These are phyloP conservation scores for Tholera decimalis DNA, from an alignment of 2,888 invertebrate genomes.

Conservation along the genomic window DNA sequence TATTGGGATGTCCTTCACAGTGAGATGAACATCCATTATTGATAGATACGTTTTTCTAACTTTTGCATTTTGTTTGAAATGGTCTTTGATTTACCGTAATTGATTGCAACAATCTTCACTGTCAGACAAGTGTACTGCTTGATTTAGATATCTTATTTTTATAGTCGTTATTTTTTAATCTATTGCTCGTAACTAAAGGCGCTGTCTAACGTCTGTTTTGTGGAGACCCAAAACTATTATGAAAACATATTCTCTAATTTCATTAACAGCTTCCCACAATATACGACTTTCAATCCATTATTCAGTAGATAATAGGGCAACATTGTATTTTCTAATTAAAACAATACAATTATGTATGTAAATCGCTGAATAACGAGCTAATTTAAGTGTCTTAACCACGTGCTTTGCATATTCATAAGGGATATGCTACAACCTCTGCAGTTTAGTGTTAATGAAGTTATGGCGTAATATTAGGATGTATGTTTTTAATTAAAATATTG, in stretches of 20 bases:
- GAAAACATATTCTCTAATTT: constrained; percentile 18
- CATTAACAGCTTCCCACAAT: constrained; percentile 18
- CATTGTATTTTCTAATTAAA: constrained; percentile 68
- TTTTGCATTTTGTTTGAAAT: constrained; percentile 42
- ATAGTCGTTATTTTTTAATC: not conserved
- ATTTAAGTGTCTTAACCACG: constrained; percentile 78
- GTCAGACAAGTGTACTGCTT: constrained; percentile 26
- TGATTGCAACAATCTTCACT: constrained; percentile 34
- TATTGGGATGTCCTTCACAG: too few species aligned
- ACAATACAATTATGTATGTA: constrained; percentile 77
- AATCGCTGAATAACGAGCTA: constrained; percentile 78
- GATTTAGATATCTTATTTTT: constrained; percentile 24
- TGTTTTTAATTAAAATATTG: constrained; percentile 43
- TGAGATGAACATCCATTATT: constrained; percentile 59
- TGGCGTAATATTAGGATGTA: constrained; percentile 47
- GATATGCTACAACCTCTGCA: constrained; percentile 65
- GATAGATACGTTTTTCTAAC: constrained; percentile 56
- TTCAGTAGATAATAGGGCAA: constrained; percentile 46
- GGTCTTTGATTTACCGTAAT: constrained; percentile 19
- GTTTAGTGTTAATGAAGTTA: constrained; percentile 64
- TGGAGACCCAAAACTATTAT: constrained; percentile 6
- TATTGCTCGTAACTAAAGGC: not conserved
- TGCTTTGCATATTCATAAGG: constrained; percentile 78
- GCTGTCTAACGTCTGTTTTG: not conserved
- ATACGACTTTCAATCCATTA: constrained; percentile 43